These are phyloP conservation scores for Brotula barbata DNA, from an alignment of 2,797 vertebrate species.

Conservation along the genomic window DNA sequence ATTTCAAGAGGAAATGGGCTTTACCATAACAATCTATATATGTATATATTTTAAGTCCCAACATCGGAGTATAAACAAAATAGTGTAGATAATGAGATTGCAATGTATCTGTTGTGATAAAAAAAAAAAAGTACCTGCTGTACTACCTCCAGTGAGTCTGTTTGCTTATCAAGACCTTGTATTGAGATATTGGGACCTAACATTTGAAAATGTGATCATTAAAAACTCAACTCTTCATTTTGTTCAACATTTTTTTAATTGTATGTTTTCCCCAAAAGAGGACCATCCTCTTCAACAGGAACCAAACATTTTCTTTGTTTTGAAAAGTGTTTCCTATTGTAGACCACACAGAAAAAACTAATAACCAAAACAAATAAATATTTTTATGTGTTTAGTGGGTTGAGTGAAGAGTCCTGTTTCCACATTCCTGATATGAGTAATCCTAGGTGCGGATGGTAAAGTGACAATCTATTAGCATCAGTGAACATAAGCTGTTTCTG, in stretches of 20 bases:
- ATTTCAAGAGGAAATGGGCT: too few species aligned
- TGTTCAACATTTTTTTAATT: conserved; percentile 12
- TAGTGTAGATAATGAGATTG: too few species aligned
- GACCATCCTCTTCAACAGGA: conserved; percentile 28
- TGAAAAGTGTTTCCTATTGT: conserved; percentile 42
- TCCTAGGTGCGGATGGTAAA: neutral
- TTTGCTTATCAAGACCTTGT: too few species aligned
- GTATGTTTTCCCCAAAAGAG: conserved; percentile 28
- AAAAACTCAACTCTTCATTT: neutral
- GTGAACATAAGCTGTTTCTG: neutral
- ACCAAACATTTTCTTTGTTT: conserved; percentile 38
- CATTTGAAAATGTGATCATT: too few species aligned
- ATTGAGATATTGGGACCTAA: too few species aligned
- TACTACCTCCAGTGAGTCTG: too few species aligned
- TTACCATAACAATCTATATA: too few species aligned
- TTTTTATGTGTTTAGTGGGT: conserved; percentile 3
- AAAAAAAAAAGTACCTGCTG: too few species aligned
- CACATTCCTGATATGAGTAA: conserved; percentile 18
- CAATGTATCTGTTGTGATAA: too few species aligned
- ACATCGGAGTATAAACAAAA: too few species aligned
- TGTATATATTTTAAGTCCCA: too few species aligned
- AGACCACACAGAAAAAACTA: conserved; percentile 20
- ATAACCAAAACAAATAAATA: conserved; percentile 59
- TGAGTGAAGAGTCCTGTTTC: neutral
- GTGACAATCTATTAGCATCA: too few species aligned